These are phyloP conservation scores for Danio choprae DNA, from an alignment of 2,797 vertebrate genomes.

Conservation along the genomic window DNA sequence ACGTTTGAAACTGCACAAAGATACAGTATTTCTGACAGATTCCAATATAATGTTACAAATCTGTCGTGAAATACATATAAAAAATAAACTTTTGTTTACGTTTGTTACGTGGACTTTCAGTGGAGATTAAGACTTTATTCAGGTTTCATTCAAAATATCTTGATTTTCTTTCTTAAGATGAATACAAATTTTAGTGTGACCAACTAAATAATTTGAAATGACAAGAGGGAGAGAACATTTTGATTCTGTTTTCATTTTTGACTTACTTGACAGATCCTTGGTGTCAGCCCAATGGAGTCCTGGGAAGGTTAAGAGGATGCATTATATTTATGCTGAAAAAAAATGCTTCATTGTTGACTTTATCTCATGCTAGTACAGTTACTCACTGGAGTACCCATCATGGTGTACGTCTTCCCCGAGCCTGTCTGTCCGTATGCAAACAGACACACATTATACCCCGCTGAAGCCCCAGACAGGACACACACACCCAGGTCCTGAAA, in stretches of 20 bases:
- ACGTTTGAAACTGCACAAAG: neutral
- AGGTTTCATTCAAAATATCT: too few species aligned
- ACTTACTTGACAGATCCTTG: conserved; percentile 95
- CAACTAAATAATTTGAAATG: neutral
- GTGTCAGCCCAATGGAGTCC: conserved; percentile 92
- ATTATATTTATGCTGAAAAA: neutral
- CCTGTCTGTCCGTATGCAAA: conserved; percentile 99
- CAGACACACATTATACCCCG: conserved; percentile 96
- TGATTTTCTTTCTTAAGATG: too few species aligned
- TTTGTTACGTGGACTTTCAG: too few species aligned
- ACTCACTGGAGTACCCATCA: conserved; percentile 97
- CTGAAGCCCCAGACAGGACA: conserved; percentile 88
- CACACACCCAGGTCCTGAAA: conserved; percentile 95
- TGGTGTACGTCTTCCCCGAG: conserved; percentile 97
- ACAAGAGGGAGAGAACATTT: neutral
- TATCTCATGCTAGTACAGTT: neutral
- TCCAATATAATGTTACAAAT: too few species aligned
- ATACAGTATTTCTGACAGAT: neutral
- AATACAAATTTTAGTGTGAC: too few species aligned
- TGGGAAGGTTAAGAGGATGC: conserved; percentile 64
- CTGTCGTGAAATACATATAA: too few species aligned
- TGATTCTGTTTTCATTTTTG: neutral
- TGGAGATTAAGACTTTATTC: too few species aligned
- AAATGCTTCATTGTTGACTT: neutral
- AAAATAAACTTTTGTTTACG: too few species aligned